These are phyloP conservation scores for Pycnonotus jocosus DNA, from an alignment of 2,113 vertebrate species.

Conservation along the genomic window DNA sequence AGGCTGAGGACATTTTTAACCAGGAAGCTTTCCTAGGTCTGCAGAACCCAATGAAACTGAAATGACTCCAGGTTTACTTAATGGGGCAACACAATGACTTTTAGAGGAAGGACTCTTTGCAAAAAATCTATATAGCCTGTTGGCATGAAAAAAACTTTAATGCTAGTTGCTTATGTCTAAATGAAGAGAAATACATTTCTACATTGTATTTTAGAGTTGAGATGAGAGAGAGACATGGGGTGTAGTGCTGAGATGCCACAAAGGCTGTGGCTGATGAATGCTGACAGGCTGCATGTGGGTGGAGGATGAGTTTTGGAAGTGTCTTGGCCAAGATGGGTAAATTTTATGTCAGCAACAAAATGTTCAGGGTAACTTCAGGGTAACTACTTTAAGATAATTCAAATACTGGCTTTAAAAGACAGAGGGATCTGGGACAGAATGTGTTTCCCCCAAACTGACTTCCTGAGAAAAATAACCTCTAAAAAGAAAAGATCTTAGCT, in stretches of 20 bases:
- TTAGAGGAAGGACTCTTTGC: background rate
- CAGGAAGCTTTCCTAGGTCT: background rate
- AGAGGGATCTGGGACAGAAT: background rate
- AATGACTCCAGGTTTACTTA: background rate
- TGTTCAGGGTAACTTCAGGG: background rate
- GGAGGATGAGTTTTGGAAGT: background rate
- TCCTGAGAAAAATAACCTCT: background rate
- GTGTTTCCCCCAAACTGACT: background rate
- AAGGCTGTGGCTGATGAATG: background rate
- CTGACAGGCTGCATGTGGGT: background rate
- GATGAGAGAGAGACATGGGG: fast-evolving
- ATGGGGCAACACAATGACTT: background rate
- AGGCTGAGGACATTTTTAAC: background rate
- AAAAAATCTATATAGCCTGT: background rate
- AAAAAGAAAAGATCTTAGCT: background rate
- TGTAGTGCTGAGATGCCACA: background rate
- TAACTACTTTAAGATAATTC: background rate
- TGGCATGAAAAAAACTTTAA: background rate
- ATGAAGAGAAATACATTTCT: background rate
- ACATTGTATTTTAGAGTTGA: background rate
- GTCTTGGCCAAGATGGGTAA: background rate
- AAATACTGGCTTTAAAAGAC: background rate
- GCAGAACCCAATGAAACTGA: background rate
- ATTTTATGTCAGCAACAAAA: background rate
- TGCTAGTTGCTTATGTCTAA: background rate